These are phyloP conservation scores for Kryptopterus vitreolus DNA, from an alignment of 2,797 vertebrate genomes.

Conservation along the genomic window DNA sequence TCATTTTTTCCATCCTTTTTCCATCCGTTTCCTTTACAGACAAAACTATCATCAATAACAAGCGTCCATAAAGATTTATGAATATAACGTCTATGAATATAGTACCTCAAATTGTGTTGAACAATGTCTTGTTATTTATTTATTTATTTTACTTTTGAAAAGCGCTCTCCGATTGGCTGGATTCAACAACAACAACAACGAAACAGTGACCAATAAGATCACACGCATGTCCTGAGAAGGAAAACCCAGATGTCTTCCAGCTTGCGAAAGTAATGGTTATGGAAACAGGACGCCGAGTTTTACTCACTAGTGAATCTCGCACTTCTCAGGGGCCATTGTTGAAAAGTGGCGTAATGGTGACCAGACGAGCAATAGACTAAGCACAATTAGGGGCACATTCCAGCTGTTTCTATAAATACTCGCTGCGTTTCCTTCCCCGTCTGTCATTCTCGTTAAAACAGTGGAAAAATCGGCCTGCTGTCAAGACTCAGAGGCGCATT, in stretches of 20 bases:
- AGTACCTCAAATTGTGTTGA: not conserved
- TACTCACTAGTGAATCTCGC: constrained; percentile 41
- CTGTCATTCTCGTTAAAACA: constrained; percentile 90
- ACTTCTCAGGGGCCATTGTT: constrained; percentile 45
- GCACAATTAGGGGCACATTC: constrained; percentile 90
- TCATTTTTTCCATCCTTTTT: constrained; percentile 22
- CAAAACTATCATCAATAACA: not conserved
- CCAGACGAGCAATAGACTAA: constrained; percentile 88
- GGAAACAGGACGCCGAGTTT: constrained; percentile 47
- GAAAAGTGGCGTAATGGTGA: constrained; percentile 72
- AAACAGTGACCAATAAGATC: constrained; percentile 28
- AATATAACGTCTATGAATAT: no score
- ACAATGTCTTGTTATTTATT: no score
- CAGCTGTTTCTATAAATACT: constrained; percentile 91
- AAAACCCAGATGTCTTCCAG: constrained; percentile 39
- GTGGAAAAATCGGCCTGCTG: constrained; percentile 76
- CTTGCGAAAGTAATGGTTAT: constrained; percentile 35
- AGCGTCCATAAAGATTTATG: constrained; percentile 16
- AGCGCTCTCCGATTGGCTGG: not conserved
- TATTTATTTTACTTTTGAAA: constrained; percentile 1
- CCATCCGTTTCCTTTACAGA: not conserved
- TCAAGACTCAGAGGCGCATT: constrained; percentile 41
- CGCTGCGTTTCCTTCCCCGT: constrained; percentile 82
- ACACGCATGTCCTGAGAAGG: constrained; percentile 10
- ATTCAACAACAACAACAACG: not conserved